These are phyloP conservation scores for Catocala nupta DNA, from an alignment of 2,888 invertebrate species.

Conservation along the genomic window DNA sequence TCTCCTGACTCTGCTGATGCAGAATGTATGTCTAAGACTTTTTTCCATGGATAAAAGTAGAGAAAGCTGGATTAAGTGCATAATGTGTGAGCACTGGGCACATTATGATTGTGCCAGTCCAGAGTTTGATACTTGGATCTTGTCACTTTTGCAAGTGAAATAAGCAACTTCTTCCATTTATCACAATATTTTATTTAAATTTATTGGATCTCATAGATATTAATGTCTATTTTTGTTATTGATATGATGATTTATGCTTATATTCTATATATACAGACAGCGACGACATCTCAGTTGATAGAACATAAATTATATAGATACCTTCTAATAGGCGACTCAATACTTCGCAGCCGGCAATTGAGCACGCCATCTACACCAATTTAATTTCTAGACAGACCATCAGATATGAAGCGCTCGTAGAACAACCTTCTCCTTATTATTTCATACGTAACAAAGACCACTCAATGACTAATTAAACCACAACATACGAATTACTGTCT, in stretches of 20 bases:
- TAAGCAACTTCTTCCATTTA: constrained; percentile 22
- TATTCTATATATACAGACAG: constrained; percentile 10
- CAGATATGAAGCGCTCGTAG: too few species aligned
- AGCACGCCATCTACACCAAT: too few species aligned
- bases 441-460: not conserved
- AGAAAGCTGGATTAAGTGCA: constrained; percentile 21
- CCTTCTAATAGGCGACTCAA: too few species aligned
- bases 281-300: too few species aligned
- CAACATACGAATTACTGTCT: not conserved
- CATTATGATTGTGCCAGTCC: constrained; percentile 29
- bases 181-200: constrained; percentile 28
- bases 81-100: constrained; percentile 16
- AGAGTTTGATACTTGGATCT: constrained; percentile 17
- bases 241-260: constrained; percentile 21
- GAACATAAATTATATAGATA: too few species aligned
- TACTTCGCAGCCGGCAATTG: too few species aligned
- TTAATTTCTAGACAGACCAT: too few species aligned
- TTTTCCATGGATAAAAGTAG: constrained; percentile 25
- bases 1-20: constrained; percentile 23
- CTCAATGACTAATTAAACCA: not conserved
- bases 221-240: constrained; percentile 30
- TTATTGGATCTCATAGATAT: constrained; percentile 31
- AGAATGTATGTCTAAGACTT: constrained; percentile 20
- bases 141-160: constrained; percentile 34
- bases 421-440: too few species aligned